These are phyloP conservation scores for Clinocottus analis DNA, from an alignment of 2,113 vertebrate genomes.

Conservation along the genomic window DNA sequence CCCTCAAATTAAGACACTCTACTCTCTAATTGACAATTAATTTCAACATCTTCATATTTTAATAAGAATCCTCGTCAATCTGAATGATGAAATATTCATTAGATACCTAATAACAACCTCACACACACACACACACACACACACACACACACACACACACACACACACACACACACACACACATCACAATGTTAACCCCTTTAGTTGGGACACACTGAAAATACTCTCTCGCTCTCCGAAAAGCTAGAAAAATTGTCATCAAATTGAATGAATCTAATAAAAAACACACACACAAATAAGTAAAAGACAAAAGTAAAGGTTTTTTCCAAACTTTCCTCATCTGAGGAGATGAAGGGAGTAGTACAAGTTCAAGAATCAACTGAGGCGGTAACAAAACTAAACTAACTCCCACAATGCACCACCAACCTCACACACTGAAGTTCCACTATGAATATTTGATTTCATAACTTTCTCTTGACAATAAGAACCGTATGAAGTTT, in stretches of 20 bases:
- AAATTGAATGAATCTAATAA: constrained; percentile 24
- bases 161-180: constrained; percentile 7
- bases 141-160: no score
- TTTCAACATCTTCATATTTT: constrained; percentile 90
- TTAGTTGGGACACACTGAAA: constrained; percentile 36
- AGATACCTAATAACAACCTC: constrained; percentile 81
- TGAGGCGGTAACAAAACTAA: no score
- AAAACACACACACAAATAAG: no score
- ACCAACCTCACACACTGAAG: no score
- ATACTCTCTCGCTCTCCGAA: constrained; percentile 6
- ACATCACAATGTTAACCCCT: constrained; percentile 41
- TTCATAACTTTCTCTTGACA: constrained; percentile 6
- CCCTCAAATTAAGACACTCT: constrained; percentile 87
- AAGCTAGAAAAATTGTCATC: neutral
- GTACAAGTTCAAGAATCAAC: no score
- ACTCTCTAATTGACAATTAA: constrained; percentile 89
- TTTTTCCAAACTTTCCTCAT: no score
- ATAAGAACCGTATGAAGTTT: neutral
- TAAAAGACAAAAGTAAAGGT: no score
- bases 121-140: constrained; percentile 37
- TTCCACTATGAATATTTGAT: constrained; percentile 23
- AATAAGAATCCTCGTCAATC: constrained; percentile 87
- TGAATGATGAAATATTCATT: constrained; percentile 89
- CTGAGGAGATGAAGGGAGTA: no score
- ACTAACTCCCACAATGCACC: no score